Evolutionary conservation across 2,888 invertebrate genomes (phyloP).

Genomic region (Ochropacha duplaris): DNA sequence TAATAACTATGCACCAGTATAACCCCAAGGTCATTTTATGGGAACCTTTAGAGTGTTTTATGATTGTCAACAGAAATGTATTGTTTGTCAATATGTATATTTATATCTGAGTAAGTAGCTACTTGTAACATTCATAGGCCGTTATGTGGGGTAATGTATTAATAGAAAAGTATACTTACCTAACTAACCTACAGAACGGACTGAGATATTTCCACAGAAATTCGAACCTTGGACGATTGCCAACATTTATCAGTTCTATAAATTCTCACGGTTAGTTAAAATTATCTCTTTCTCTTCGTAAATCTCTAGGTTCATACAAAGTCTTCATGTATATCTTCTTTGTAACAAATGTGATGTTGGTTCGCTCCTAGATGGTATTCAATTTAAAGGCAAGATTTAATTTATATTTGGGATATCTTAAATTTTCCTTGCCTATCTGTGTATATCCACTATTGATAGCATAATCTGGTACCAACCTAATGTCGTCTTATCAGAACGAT

Average conservation of each 20-base stretch:
- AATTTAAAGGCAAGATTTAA: constrained; percentile 10
- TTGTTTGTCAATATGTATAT: not conserved
- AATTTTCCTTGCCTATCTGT: constrained; percentile 35
- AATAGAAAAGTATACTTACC: not conserved
- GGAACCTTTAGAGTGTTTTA: constrained; percentile 10
- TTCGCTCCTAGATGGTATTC: not conserved
- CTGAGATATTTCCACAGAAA: constrained; percentile 29
- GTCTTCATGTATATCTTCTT: not conserved
- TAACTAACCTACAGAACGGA: constrained; percentile 6
- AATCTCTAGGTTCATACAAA: not conserved
- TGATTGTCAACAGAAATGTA: constrained; percentile 3
- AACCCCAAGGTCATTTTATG: constrained; percentile 1
- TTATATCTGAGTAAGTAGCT: not conserved
- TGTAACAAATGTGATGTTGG: no score
- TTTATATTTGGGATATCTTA: constrained; percentile 14
- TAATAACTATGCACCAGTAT: not conserved
- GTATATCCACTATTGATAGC: constrained; percentile 49
- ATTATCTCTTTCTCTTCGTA: constrained; percentile 10
- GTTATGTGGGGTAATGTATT: constrained; percentile 3
- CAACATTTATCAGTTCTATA: constrained; percentile 35
- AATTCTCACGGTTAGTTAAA: constrained; percentile 22
- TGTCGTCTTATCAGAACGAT: constrained; percentile 43
- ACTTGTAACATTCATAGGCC: not conserved
- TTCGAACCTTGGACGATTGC: constrained; percentile 41
- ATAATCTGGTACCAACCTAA: constrained; percentile 40